A percentile compares a stretch with the other conserved stretches of the same genome.
phyloP scores from a whole-genome alignment of 2,113 vertebrate genomes.

The Pseudorhombus dupliciocellatus region DNA sequence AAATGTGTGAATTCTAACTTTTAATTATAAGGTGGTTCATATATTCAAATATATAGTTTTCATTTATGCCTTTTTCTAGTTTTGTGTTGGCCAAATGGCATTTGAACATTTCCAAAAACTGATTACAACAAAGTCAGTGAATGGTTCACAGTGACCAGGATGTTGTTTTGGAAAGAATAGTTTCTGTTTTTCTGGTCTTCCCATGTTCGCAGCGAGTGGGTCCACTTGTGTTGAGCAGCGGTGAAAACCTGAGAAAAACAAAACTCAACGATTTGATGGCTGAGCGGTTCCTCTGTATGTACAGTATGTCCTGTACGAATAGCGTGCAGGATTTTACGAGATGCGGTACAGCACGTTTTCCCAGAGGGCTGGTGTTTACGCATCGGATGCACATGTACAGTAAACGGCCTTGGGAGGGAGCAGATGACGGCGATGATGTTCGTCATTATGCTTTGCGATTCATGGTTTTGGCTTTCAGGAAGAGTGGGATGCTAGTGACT shows the following conservation, averaged over 20 bases:
- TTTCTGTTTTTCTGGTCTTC: not conserved
- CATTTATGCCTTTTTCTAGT: no score
- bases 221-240: no score
- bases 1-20: no score
- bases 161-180: not conserved
- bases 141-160: not conserved
- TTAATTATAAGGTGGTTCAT: no score
- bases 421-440: conserved; percentile 25
- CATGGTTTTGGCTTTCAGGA: conserved; percentile 46
- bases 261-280: not conserved
- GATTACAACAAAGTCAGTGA: not conserved
- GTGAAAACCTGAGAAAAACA: no score
- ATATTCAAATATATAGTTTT: no score
- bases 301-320: not conserved
- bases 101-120: no score
- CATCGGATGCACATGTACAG: not conserved
- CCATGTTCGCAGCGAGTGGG: no score
- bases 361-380: not conserved
- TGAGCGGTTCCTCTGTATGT: not conserved
- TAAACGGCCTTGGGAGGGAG: conserved; percentile 17
- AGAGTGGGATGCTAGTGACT: conserved; percentile 38
- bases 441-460: conserved; percentile 43
- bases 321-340: not conserved
- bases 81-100: no score
- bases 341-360: not conserved